Base-by-base conservation (phyloP, 1,140 invertebrate species). In the Phortica variegata region DNA sequence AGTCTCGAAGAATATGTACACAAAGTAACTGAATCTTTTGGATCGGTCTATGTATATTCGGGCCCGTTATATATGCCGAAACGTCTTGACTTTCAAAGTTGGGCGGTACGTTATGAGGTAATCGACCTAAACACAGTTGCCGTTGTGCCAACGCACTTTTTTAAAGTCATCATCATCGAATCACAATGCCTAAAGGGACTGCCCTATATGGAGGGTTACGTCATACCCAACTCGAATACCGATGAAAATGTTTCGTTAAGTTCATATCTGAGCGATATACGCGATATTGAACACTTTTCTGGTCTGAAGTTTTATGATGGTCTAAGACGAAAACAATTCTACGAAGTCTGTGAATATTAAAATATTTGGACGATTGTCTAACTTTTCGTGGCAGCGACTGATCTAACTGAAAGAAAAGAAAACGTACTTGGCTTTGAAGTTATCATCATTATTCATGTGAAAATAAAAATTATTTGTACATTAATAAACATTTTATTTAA, bases 61-160 rank as follows among this genome's bases (percentile, higher is more conserved):
- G 97, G 97, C 7, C 95, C 96, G 7, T 76, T 99, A 1, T 99
- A 93, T 79, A 80, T 98, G 66, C 95, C 96, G 6, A 87, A 90
- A 70, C 80, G 80, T 59, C 88, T 91, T 66, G 55, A 78, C 10
- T 87, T 97, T 80, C 93, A 93, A 2, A 96, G 95, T 77, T 83
- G 83, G 34, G 97, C 97, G 70, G 85, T 98, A 0, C 88, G 86
- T 58, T 98, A 98, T 79, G 87, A 97, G 84, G 95, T 98, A 1
- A 91, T 99, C 58, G 97, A 95, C 2, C 76, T 82, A 1, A 97
- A 95, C 77, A 84, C 93, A 54, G 94, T 99, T 3, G 91, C 96
- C 3, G n/a, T n/a, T n/a, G 97, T 99, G 5, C 97, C 97, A 1
- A 99, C 97, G 0, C 96, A 99, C 77, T 98, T 98, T 79, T 99